Evolutionary conservation across 1,140 invertebrate species (phyloP), one percentile per base, ranked within the genome.

Genomic region (Phymorhynchus buccinoides): DNA sequence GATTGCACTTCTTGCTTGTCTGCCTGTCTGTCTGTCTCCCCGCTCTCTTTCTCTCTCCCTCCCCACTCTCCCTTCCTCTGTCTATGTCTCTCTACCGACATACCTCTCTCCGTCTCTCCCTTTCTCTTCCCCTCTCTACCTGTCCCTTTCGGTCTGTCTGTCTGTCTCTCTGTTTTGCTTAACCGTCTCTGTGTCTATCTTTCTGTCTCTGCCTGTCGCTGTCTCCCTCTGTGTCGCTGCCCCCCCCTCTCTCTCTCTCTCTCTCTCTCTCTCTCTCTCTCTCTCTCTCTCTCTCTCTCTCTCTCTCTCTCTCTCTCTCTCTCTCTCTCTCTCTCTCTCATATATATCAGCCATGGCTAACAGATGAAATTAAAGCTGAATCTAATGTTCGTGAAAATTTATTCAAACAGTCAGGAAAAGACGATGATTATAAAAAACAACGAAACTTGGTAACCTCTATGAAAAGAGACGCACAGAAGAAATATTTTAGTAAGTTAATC

Each of bases 241-340:
- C 37, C 37, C 68, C 30, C 37, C 68, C 35, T 12, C 77, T 37
- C 77, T 37, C 77, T 27, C 77, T 18, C 30, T 37, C 77, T 37
- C 35, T 12, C 77, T 79, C 77, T 37, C n/a, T 83, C 52, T 83
- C 66, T 83, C 37, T 71, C 3, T 68, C 66, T 83, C 62, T 71
- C 16, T 71, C n/a, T 3, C 66, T 71, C 44, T 2, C 82, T 37
- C 37, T 37, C 62, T 73, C 62, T 71, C 82, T 22, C 77, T 79
- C 77, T 79, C 35, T 37, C 77, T 79, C 30, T 79, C 39, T 79
- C 35, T 79, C 77, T 79, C 27, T 79, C 77, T 79, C 30, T 41
- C 77, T 79, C 30, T 79, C 44, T 48, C 44, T 48, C 44, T 48
- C 44, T 48, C 44, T 48, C 44, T 48, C 44, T 48, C 44, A 48